Evolutionary conservation across 2,797 vertebrate species (phyloP).

Genomic region (Taenioides sp.): DNA sequence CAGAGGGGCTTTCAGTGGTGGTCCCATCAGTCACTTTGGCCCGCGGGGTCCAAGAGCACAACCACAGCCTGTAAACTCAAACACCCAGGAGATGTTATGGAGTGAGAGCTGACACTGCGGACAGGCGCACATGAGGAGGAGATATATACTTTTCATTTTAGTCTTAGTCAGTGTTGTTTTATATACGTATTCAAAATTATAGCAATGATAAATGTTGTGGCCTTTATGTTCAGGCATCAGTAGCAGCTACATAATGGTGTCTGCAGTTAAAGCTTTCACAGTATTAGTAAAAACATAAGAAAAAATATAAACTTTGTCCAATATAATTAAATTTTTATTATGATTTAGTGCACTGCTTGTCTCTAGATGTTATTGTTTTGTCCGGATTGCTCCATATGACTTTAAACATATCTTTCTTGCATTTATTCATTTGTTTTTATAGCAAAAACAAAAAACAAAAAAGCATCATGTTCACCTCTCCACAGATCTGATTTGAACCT

Average conservation of each 20-base stretch:
- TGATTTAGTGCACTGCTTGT: too few relatives aligned
- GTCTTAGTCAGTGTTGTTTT: not conserved
- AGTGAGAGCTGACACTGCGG: constrained; percentile 23
- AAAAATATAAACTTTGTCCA: too few relatives aligned
- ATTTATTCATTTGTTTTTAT: not conserved
- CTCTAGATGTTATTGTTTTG: too few relatives aligned
- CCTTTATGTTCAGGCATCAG: not conserved
- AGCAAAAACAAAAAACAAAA: not conserved
- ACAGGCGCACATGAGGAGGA: not conserved
- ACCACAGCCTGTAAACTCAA: constrained; percentile 21
- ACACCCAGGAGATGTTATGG: constrained; percentile 30
- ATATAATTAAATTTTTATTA: too few relatives aligned
- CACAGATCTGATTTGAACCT: not conserved
- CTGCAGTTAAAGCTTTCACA: too few relatives aligned
- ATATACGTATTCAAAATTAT: not conserved
- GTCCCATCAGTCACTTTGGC: constrained; percentile 50
- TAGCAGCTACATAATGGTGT: too few relatives aligned
- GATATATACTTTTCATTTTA: not conserved
- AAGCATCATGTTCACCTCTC: not conserved
- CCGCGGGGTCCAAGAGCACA: constrained; percentile 27
- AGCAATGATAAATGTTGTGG: not conserved
- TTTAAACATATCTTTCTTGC: not conserved
- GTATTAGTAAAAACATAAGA: too few relatives aligned
- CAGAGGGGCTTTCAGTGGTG: constrained; percentile 50
- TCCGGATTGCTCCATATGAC: too few relatives aligned